phyloP scores from a whole-genome alignment of 2,888 invertebrate genomes.

The Zygothrica quintamaculata region DNA sequence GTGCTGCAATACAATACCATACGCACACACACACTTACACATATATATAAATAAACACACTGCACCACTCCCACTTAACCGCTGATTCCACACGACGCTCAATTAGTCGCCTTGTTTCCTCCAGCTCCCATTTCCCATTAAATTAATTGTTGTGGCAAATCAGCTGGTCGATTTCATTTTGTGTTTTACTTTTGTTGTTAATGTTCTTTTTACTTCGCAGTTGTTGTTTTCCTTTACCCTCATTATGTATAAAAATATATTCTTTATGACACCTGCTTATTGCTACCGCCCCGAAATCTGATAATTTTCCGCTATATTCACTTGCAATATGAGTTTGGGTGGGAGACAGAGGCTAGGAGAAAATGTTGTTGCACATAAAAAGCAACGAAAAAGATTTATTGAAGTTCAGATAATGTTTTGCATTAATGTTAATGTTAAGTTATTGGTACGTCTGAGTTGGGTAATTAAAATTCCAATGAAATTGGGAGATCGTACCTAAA shows the following conservation, averaged over 20 bases:
- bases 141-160: slow-evolving; percentile 70
- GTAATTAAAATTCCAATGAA: slow-evolving; percentile 74
- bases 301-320: slow-evolving; percentile 44
- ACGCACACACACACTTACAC: slow-evolving; percentile 26
- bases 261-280: slow-evolving; percentile 53
- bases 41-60: slow-evolving; percentile 2
- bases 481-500: slow-evolving; percentile 39
- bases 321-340: slow-evolving; percentile 67
- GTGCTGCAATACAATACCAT: slow-evolving; percentile 48
- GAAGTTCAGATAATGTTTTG: slow-evolving; percentile 57
- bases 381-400: slow-evolving; percentile 67
- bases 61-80: neutral
- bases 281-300: slow-evolving; percentile 19
- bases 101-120: slow-evolving; percentile 51
- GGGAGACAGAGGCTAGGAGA: no score
- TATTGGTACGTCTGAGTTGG: slow-evolving; percentile 14
- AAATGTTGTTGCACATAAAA: slow-evolving; percentile 41
- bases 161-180: slow-evolving; percentile 64
- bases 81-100: slow-evolving; percentile 28
- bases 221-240: slow-evolving; percentile 32
- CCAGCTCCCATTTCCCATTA: slow-evolving; percentile 68
- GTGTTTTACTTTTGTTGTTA: slow-evolving; percentile 35
- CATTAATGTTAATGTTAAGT: slow-evolving; percentile 44
- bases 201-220: slow-evolving; percentile 17
- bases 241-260: slow-evolving; percentile 13